Evolutionary conservation across 2,888 invertebrate species (phyloP).

Genomic region (Oscheius sp.): DNA sequence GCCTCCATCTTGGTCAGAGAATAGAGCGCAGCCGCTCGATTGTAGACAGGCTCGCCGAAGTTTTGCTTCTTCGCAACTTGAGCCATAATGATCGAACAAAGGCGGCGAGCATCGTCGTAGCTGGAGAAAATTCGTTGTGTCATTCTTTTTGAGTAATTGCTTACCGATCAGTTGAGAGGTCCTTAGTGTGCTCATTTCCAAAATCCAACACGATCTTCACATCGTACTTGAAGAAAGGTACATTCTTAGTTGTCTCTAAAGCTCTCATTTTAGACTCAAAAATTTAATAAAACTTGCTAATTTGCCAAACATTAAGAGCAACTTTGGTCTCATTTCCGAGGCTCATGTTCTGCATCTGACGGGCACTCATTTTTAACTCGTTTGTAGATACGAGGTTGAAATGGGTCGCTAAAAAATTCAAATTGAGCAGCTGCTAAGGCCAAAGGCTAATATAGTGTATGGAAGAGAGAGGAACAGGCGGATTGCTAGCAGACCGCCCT

Average conservation of each 20-base stretch:
- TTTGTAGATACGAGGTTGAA: too few relatives aligned
- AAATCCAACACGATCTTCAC: conserved; percentile 6
- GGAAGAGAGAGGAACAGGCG: too few relatives aligned
- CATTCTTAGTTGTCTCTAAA: conserved; percentile 14
- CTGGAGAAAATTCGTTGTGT: background rate
- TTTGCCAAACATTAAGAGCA: too few relatives aligned
- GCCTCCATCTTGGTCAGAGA: background rate
- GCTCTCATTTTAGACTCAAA: too few relatives aligned
- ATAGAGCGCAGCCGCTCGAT: conserved; percentile 6
- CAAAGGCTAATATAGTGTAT: too few relatives aligned
- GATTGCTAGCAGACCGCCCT: too few relatives aligned
- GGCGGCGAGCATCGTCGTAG: background rate
- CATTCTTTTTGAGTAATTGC: background rate
- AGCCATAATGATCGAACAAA: background rate
- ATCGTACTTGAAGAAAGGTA: conserved; percentile 11
- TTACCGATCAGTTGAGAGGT: background rate
- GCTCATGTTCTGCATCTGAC: too few relatives aligned
- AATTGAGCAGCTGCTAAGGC: too few relatives aligned
- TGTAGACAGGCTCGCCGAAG: background rate
- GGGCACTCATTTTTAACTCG: too few relatives aligned
- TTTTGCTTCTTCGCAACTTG: background rate
- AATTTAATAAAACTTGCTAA: too few relatives aligned
- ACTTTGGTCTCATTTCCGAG: too few relatives aligned
- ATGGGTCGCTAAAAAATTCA: too few relatives aligned
- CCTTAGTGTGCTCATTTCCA: background rate